phyloP scores from a whole-genome alignment of 2,797 vertebrate species.

The Salarias fasciatus region DNA sequence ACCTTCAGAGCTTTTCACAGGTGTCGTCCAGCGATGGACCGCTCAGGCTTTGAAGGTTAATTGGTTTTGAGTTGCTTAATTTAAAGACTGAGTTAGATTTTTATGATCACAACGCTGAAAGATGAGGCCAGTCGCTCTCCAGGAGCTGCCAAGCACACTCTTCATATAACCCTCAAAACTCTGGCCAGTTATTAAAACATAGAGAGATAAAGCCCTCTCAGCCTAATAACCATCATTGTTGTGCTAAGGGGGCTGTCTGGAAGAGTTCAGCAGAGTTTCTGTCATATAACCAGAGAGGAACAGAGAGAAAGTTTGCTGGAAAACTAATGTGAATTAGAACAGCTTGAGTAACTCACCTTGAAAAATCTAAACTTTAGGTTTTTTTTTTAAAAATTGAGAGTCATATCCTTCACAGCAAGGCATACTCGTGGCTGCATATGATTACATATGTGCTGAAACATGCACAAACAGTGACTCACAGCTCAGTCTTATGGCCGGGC shows the following conservation, averaged over 20 bases:
- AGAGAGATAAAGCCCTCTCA: slow-evolving; percentile 36
- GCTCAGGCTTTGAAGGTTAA: slow-evolving; percentile 44
- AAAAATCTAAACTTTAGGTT: background rate
- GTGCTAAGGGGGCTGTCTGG: slow-evolving; percentile 19
- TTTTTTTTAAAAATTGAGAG: background rate
- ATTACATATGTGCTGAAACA: background rate
- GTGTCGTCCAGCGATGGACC: background rate
- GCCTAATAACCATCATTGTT: slow-evolving; percentile 26
- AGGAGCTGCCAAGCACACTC: slow-evolving; percentile 6
- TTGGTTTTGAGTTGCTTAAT: slow-evolving; percentile 44
- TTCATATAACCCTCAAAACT: slow-evolving; percentile 30
- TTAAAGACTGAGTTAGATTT: slow-evolving; percentile 22
- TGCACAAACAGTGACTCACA: slow-evolving; percentile 38
- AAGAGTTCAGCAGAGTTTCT: slow-evolving; percentile 25
- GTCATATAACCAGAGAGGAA: slow-evolving; percentile 13
- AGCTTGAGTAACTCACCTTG: slow-evolving; percentile 10
- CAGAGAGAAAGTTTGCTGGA: slow-evolving; percentile 12
- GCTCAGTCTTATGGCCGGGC: slow-evolving; percentile 6
- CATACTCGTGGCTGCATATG: too few relatives aligned
- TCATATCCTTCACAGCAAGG: too few relatives aligned
- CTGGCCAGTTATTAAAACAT: slow-evolving; percentile 50
- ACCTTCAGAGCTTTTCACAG: slow-evolving; percentile 3
- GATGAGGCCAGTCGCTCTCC: slow-evolving; percentile 28
- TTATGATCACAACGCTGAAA: slow-evolving; percentile 27
- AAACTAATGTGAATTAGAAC: background rate